These are phyloP conservation scores for Colletes latitarsis DNA, from an alignment of 1,140 invertebrate species.

Conservation along the genomic window DNA sequence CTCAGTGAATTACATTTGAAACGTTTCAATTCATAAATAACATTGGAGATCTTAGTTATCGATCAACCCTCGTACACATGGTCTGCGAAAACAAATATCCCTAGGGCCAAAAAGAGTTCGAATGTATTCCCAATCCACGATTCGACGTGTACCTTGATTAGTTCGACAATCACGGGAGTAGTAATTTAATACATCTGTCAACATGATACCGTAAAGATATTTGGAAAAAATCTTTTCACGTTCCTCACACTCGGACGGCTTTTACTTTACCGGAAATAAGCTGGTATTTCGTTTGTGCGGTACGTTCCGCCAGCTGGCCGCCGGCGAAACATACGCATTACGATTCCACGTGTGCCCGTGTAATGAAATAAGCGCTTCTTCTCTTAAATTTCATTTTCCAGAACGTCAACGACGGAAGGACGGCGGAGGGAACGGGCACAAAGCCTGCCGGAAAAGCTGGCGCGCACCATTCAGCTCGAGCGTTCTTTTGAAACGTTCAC, in stretches of 20 bases:
- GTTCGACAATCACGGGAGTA: no score
- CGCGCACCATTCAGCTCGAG: slow-evolving; percentile 7
- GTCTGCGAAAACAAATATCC: no score
- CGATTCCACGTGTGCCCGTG: slow-evolving; percentile 59
- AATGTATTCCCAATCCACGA: no score
- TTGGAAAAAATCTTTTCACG: not conserved
- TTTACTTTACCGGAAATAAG: not conserved
- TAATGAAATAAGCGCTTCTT: slow-evolving; percentile 67
- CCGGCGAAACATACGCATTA: slow-evolving; percentile 51
- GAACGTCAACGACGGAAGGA: slow-evolving; percentile 47
- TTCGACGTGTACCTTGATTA: no score
- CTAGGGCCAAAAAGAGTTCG: no score
- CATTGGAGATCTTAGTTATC: no score
- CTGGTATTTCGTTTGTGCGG: slow-evolving; percentile 1
- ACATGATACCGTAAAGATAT: not conserved
- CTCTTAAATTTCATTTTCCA: slow-evolving; percentile 63
- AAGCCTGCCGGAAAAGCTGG: slow-evolving; percentile 10
- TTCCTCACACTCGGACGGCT: not conserved
- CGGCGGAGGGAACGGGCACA: slow-evolving; percentile 15
- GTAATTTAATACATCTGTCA: not conserved
- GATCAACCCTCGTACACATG: no score
- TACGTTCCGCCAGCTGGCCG: not conserved
- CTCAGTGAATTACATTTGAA: no score
- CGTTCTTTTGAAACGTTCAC: slow-evolving; percentile 48
- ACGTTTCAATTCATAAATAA: no score